Evolutionary conservation across 2,888 invertebrate species (phyloP), one percentile per base, ranked within the genome.

Genomic region (Diarsia rubi): DNA sequence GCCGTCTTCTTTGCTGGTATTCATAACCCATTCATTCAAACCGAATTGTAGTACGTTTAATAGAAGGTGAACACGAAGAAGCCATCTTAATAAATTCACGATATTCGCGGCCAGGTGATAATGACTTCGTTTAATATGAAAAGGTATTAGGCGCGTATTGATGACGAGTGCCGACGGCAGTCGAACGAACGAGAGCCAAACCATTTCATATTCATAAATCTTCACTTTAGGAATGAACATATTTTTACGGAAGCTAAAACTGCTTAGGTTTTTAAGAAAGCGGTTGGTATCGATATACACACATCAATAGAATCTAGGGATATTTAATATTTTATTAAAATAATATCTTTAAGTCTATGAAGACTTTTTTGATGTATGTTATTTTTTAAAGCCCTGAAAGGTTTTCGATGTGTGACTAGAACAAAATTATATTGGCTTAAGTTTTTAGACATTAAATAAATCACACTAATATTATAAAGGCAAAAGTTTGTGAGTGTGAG

Each of bases 91-190:
- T 45, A 16, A 54, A 73, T 78, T 78, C 83, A 49, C 47, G 66
- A 73, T 24, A 69, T 78, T 82, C 60, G 24, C 69, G 44, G n/a
- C 11, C 16, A n/a, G 1, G 52, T 70, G 79, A 67, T 81, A 78
- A 78, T 78, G 81, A 78, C 79, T 54, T 12, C 66, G 73, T 83
- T 69, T 78, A 73, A 82, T 82, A 83, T 78, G 66, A 81, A 74
- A 67, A 69, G 69, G 81, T 81, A 82, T 72, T 82, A 82, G 62
- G 67, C 67, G 68, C 60, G 68, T 71, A 81, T 82, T 65, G 54
- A 69, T 57, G 69, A 62, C 82, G 52, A 59, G 64, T 31, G 63
- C 67, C 69, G 65, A 31, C n/a, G n/a, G 49, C 52, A 2, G 63
- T 63, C 49, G 57, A 54, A 49, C 31, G 42, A 21, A 45, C 21